Evolutionary conservation across 2,113 vertebrate species (phyloP), one percentile per base, ranked within the genome.

Genomic region (Trogon melanurus): DNA sequence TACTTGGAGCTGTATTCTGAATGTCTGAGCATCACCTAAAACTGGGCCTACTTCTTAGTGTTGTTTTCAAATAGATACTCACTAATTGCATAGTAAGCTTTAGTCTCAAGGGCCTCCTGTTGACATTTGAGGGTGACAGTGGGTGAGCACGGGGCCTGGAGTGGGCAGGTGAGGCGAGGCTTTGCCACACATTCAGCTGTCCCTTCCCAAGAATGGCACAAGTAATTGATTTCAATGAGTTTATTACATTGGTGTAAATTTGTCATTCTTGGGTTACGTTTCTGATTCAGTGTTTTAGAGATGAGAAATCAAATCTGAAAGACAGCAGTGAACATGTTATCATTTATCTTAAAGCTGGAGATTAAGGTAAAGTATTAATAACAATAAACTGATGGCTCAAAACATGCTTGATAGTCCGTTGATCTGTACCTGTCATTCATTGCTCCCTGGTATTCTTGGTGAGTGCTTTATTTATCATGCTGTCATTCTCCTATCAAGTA

Each of bases 301-400:
- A 75, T 0, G 6, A 94, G 81, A 96, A 97, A 95, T 95, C 82
- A 91, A 94, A 91, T 61, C 81, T 79, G 80, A 93, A 89, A 92
- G 80, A 65, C 57, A 71, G 70, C 85, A 79, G 19, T 71, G 60
- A 93, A 80, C 36, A 60, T 0, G 3, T 94, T 95, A 75, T 83
- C 29, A 29, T 92, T 96, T 93, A 62, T 89, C 95, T 91, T 91
- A 93, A 96, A 91, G 67, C 74, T 95, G 73, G 72, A 95, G 82
- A 96, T 96, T 91, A 83, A 61, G 79, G 93, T 95, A 54, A 95
- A 91, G 56, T 89, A 95, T 96, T 96, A 92, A 95, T 95, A 94
- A 94, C 84, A 92, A 88, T 74, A 96, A 91, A 32, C 50, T 74
- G 69, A 89, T 91, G 61, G 50, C 85, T 95, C 82, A 82, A 97